phyloP scores from a whole-genome alignment of 1,140 invertebrate genomes.

The Drosophila baimaii region DNA sequence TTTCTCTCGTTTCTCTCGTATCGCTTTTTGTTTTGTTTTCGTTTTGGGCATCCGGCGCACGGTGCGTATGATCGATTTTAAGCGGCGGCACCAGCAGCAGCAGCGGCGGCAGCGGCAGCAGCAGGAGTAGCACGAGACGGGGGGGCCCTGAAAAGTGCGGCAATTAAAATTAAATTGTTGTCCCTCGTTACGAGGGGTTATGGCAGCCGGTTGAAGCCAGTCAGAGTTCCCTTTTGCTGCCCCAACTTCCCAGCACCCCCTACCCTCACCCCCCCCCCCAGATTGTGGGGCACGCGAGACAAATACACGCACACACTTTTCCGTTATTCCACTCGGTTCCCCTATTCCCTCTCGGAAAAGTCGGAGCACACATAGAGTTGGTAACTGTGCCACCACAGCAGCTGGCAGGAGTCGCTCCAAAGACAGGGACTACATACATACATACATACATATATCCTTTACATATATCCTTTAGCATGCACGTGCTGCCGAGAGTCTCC shows the following conservation, averaged over 20 bases:
- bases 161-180: conserved; percentile 80
- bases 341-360: conserved; percentile 1
- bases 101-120: background rate
- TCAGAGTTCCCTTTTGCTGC: background rate
- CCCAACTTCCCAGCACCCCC: background rate
- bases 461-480: conserved; percentile 58
- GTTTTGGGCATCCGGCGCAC: conserved; percentile 56
- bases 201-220: conserved; percentile 13
- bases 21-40: conserved; percentile 52
- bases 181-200: conserved; percentile 37
- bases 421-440: conserved; percentile 33
- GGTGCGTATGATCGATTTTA: conserved; percentile 52
- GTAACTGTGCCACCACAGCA: conserved; percentile 48
- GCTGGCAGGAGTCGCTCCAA: conserved; percentile 47
- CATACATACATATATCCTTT: conserved; percentile 15
- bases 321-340: background rate
- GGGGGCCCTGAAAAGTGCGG: conserved; percentile 48
- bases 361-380: conserved; percentile 41
- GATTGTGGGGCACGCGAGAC: conserved; percentile 57
- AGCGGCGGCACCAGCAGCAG: conserved; percentile 1
- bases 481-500: conserved; percentile 61
- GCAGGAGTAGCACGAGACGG: background rate
- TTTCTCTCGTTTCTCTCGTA: conserved; percentile 17
- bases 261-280: background rate
- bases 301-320: conserved; percentile 39